Conservation (phyloP, 2,888 invertebrate genomes). For the Coronaproctus castanopsis region DNA sequence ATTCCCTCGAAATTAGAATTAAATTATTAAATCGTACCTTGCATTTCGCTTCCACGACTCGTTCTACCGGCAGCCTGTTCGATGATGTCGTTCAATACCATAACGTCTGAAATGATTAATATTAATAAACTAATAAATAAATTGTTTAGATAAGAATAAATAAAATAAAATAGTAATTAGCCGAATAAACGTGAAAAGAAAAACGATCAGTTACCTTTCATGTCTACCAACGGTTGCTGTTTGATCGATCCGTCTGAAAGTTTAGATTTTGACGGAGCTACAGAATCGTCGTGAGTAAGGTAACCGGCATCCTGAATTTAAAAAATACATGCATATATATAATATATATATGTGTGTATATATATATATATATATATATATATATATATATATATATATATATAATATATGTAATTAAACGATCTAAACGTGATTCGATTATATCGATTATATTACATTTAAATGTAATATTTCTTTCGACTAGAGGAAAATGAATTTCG, state of each 20-base stretch:
- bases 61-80: slow-evolving; percentile 83
- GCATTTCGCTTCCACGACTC: slow-evolving; percentile 65
- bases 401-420: too few relatives aligned
- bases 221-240: slow-evolving; percentile 76
- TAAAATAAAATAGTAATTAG: slow-evolving; percentile 4
- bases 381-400: too few relatives aligned
- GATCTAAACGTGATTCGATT: too few relatives aligned
- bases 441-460: too few relatives aligned
- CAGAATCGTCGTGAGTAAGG: slow-evolving; percentile 4
- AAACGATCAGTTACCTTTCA: too few relatives aligned
- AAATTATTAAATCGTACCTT: slow-evolving; percentile 47
- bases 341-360: too few relatives aligned
- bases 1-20: too few relatives aligned
- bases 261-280: slow-evolving; percentile 5
- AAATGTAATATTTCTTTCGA: too few relatives aligned
- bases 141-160: background rate
- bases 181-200: too few relatives aligned
- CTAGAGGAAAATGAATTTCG: too few relatives aligned
- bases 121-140: background rate
- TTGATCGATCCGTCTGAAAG: slow-evolving; percentile 33
- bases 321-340: too few relatives aligned
- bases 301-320: slow-evolving; percentile 4
- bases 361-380: too few relatives aligned
- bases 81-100: slow-evolving; percentile 91
- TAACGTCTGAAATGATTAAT: slow-evolving; percentile 67